phyloP scores from a whole-genome alignment of 2,113 vertebrate species.

The Neofelis nebulosa region DNA sequence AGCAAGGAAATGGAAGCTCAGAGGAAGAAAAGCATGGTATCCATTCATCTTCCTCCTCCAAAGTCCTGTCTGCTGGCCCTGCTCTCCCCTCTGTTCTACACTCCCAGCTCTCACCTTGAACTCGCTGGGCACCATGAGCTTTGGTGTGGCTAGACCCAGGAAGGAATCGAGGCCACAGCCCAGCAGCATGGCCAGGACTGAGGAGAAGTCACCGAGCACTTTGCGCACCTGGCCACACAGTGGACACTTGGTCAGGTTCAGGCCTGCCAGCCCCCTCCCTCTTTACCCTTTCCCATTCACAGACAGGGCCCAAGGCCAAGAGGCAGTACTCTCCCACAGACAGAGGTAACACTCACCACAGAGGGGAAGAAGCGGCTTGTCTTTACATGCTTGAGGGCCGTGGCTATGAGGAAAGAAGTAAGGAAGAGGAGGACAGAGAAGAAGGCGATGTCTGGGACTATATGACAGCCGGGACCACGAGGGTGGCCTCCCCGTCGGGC shows the following conservation, averaged over 20 bases:
- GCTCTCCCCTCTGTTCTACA: neutral
- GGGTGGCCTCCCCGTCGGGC: slow-evolving; percentile 79
- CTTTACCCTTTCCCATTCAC: neutral
- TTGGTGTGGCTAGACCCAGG: slow-evolving; percentile 87
- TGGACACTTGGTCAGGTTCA: neutral
- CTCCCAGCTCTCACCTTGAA: slow-evolving; percentile 84
- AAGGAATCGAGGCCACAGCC: slow-evolving; percentile 83
- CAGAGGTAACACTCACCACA: slow-evolving; percentile 75
- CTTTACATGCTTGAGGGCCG: slow-evolving; percentile 80
- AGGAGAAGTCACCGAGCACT: slow-evolving; percentile 85
- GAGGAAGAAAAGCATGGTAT: neutral
- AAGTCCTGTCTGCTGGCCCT: neutral
- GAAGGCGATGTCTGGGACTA: slow-evolving; percentile 85
- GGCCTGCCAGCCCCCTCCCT: neutral
- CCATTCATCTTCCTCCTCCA: neutral
- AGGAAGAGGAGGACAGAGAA: slow-evolving; percentile 87
- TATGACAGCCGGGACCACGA: slow-evolving; percentile 83
- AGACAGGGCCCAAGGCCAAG: neutral
- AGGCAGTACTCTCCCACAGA: neutral
- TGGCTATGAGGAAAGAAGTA: slow-evolving; percentile 85
- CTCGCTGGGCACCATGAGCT: slow-evolving; percentile 86
- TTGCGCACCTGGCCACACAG: slow-evolving; percentile 82
- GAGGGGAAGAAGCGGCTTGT: slow-evolving; percentile 85
- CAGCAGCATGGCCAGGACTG: slow-evolving; percentile 85
- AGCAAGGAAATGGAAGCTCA: neutral